Evolutionary conservation across 2,113 vertebrate genomes (phyloP).

Genomic region (Leptobrachium ailaonicum): DNA sequence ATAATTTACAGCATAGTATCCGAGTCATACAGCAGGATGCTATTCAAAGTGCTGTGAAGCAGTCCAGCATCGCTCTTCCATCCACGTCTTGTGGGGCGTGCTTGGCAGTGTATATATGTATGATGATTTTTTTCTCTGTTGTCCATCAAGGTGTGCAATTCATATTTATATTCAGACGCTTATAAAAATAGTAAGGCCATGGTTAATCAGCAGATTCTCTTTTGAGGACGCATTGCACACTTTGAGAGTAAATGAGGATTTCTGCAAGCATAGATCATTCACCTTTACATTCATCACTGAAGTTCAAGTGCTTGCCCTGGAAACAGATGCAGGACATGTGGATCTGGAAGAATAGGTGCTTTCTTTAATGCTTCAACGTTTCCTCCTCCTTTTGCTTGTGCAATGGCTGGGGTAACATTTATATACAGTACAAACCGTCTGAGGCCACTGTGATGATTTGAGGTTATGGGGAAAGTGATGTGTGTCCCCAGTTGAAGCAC

Average conservation of each 20-base stretch:
- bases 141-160: neutral
- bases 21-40: neutral
- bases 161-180: too few species aligned
- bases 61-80: neutral
- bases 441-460: slow-evolving; percentile 27
- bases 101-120: neutral
- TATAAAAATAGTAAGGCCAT: neutral
- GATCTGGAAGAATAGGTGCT: neutral
- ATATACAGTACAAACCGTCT: neutral
- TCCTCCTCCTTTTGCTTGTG: neutral
- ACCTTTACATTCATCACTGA: too few species aligned
- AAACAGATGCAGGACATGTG: too few species aligned
- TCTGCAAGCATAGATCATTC: too few species aligned
- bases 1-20: neutral
- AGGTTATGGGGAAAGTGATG: slow-evolving; percentile 20
- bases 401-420: neutral
- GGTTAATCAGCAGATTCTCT: too few species aligned
- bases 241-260: too few species aligned
- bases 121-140: neutral
- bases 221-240: too few species aligned
- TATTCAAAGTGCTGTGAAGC: neutral
- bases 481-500: slow-evolving; percentile 3
- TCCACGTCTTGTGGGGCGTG: neutral
- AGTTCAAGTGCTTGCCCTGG: too few species aligned
- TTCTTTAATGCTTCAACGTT: neutral